These are phyloP conservation scores for Apamea sordens DNA, from an alignment of 2,888 invertebrate genomes.

Conservation along the genomic window DNA sequence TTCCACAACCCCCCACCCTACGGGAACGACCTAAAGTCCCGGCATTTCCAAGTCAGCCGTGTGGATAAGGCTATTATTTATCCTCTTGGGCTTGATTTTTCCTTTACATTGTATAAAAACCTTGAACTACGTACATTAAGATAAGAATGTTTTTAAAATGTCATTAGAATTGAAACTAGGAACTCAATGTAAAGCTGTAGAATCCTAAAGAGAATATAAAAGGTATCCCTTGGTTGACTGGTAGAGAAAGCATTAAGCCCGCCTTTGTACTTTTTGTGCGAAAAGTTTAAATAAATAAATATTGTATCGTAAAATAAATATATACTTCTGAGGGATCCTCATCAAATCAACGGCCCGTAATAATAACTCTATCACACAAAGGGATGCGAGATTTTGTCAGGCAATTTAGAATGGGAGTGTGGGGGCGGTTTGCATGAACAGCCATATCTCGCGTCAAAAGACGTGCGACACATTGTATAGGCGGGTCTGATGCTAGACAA, in stretches of 20 bases:
- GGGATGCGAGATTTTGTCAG: conserved; percentile 83
- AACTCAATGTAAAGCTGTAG: background rate
- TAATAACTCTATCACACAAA: conserved; percentile 86
- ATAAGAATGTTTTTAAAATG: background rate
- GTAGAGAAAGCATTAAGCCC: too few species aligned
- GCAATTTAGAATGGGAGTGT: conserved; percentile 81
- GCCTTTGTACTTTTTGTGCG: too few species aligned
- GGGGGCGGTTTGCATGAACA: conserved; percentile 75
- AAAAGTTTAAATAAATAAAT: too few species aligned
- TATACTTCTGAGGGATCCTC: conserved; percentile 72
- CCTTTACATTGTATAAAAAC: conserved; percentile 11
- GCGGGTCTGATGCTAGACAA: conserved; percentile 49
- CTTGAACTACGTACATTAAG: background rate
- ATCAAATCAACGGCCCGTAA: conserved; percentile 85
- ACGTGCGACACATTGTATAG: conserved; percentile 69
- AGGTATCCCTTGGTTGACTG: too few species aligned
- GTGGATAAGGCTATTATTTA: conserved; percentile 69
- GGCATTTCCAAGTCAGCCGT: conserved; percentile 70
- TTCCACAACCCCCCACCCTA: conserved; percentile 78
- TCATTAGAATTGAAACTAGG: background rate
- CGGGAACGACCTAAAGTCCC: conserved; percentile 67
- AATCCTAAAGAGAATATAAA: conserved; percentile 17
- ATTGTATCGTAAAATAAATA: conserved; percentile 55
- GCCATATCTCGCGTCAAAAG: conserved; percentile 71
- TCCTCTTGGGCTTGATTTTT: conserved; percentile 39